Evolutionary conservation across 2,113 vertebrate species (phyloP).

Genomic region (Pavo muticus): DNA sequence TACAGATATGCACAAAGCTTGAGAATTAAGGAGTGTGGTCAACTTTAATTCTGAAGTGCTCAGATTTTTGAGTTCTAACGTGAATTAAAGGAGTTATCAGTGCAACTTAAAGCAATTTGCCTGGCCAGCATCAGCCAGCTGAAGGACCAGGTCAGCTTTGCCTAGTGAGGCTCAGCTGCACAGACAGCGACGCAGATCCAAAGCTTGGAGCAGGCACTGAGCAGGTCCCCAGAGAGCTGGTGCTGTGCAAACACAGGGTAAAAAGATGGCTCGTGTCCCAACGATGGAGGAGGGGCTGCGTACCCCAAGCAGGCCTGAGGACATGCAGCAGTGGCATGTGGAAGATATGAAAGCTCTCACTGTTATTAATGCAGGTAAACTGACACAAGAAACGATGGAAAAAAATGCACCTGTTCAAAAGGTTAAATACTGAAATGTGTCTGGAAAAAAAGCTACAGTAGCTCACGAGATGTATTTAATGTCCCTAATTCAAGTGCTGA

Average conservation of each 20-base stretch:
- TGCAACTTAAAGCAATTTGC: not conserved
- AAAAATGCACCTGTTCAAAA: not conserved
- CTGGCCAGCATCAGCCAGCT: not conserved
- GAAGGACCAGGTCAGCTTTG: not conserved
- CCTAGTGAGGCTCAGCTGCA: not conserved
- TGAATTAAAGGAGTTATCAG: not conserved
- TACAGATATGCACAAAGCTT: not conserved
- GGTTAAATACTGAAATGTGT: not conserved
- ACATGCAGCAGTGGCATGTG: no score
- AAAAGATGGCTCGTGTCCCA: not conserved
- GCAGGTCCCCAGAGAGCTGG: not conserved
- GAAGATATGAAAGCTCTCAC: no score
- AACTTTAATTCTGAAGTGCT: not conserved
- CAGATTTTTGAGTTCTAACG: not conserved
- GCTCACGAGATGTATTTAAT: not conserved
- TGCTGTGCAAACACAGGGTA: not conserved
- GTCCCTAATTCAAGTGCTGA: constrained; percentile 16
- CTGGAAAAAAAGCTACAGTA: not conserved
- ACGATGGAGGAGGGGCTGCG: not conserved
- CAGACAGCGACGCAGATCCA: not conserved
- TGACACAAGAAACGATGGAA: no score
- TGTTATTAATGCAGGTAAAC: not conserved
- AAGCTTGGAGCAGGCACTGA: not conserved
- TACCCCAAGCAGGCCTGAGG: no score
- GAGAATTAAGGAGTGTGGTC: not conserved